Evolutionary conservation across 2,113 vertebrate species (phyloP).

Genomic region (Eubucco bourcierii): DNA sequence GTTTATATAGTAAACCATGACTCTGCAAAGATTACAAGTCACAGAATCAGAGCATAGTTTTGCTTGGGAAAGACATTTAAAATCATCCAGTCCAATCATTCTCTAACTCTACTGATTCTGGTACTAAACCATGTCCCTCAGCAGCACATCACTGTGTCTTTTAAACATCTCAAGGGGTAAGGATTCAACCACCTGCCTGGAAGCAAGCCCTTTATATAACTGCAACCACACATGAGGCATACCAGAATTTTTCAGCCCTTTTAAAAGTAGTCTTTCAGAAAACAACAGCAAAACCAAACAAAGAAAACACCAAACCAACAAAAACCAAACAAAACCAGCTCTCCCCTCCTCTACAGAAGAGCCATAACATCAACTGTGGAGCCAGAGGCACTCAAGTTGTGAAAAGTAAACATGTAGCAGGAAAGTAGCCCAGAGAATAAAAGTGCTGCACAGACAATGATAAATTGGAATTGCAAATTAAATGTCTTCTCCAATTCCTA

Average conservation of each 20-base stretch:
- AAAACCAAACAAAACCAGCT: neutral
- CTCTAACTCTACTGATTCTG: too few relatives aligned
- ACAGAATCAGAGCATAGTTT: too few relatives aligned
- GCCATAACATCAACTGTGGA: neutral
- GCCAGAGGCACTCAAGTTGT: fast-evolving
- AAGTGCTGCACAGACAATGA: neutral
- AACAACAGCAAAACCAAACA: too few relatives aligned
- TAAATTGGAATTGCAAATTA: neutral
- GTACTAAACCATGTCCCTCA: too few relatives aligned
- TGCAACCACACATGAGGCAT: neutral
- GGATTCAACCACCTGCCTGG: too few relatives aligned
- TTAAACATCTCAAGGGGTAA: too few relatives aligned
- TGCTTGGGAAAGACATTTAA: too few relatives aligned
- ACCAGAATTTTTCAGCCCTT: neutral
- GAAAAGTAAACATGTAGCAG: neutral
- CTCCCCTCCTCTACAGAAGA: neutral
- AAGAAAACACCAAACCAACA: neutral
- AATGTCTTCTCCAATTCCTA: neutral
- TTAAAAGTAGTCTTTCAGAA: neutral
- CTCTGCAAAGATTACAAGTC: neutral
- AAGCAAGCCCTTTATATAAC: neutral
- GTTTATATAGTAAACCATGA: neutral
- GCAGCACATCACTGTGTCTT: too few relatives aligned
- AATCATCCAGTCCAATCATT: too few relatives aligned
- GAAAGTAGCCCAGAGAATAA: neutral